A percentile compares a stretch with the other conserved stretches of the same genome.
Evolutionary conservation across 2,113 vertebrate genomes (phyloP).

Genomic region (Pangasianodon hypophthalmus): DNA sequence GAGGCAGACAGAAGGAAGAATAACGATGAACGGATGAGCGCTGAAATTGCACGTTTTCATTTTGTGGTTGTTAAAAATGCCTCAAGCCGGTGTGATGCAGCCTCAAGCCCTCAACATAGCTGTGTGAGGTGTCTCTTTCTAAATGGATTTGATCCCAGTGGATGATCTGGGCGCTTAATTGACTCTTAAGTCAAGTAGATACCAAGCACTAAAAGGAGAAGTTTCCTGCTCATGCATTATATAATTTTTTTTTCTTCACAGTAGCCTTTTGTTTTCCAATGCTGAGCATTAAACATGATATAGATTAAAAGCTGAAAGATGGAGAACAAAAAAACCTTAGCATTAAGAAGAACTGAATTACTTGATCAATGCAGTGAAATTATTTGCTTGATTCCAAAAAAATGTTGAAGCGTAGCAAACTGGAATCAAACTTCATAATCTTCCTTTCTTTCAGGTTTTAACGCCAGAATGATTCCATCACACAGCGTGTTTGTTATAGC

Average conservation of each 20-base stretch:
- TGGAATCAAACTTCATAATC: background rate
- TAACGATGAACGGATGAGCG: background rate
- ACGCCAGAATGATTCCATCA: background rate
- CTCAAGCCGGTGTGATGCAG: no score
- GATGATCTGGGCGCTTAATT: background rate
- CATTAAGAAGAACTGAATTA: background rate
- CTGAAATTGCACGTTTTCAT: background rate
- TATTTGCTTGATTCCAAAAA: background rate
- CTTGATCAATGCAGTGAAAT: background rate
- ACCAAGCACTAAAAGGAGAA: background rate
- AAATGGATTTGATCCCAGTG: background rate
- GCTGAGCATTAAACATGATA: no score
- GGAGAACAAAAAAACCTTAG: background rate
- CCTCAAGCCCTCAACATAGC: background rate
- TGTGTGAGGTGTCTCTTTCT: background rate
- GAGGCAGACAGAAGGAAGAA: background rate
- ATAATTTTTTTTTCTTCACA: no score
- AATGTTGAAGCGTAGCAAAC: background rate
- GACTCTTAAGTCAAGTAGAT: background rate
- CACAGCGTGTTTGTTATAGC: background rate
- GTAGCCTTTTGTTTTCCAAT: no score
- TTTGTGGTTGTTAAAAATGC: background rate
- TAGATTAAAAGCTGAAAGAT: no score
- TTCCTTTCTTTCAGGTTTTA: background rate
- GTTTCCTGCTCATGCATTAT: background rate